A percentile compares a stretch with the other conserved stretches of the same genome.
Evolutionary conservation across 2,113 vertebrate genomes (phyloP).

Genomic region (Prunella himalayana): DNA sequence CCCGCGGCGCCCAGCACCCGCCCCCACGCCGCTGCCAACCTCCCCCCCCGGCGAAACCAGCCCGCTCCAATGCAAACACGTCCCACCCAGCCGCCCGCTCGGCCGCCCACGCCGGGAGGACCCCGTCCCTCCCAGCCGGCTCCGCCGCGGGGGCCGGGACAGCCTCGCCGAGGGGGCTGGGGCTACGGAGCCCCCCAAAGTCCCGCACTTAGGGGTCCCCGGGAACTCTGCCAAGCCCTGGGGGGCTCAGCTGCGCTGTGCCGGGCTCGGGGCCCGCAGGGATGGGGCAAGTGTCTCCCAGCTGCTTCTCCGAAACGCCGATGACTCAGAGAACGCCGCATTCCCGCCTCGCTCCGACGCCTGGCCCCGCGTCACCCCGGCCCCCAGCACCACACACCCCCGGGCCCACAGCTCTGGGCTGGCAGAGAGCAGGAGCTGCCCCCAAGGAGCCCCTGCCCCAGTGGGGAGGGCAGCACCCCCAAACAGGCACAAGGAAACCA

Average conservation of each 20-base stretch:
- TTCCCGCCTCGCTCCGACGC: background rate
- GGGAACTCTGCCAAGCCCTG: background rate
- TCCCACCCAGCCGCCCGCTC: constrained; percentile 40
- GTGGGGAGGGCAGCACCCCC: background rate
- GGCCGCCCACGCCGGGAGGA: constrained; percentile 18
- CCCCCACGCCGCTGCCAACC: background rate
- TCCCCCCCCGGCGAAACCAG: background rate
- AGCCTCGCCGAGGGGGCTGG: background rate
- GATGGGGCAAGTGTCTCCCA: constrained; percentile 8
- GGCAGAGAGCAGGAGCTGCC: background rate
- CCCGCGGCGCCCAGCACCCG: background rate
- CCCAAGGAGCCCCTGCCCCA: background rate
- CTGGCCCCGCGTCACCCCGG: constrained; percentile 28
- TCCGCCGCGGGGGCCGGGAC: background rate
- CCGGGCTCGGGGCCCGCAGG: background rate
- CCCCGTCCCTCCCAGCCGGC: background rate
- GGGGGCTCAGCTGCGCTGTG: background rate
- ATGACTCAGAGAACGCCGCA: constrained; percentile 49
- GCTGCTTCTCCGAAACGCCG: background rate
- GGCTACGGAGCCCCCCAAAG: fast-evolving
- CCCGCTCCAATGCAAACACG: constrained; percentile 50
- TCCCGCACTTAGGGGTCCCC: background rate
- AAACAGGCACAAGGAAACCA: too few species aligned
- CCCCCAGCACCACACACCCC: background rate
- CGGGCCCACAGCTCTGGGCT: background rate